These are phyloP conservation scores for Ciconia maguari DNA, from an alignment of 2,113 vertebrate species.

Conservation along the genomic window DNA sequence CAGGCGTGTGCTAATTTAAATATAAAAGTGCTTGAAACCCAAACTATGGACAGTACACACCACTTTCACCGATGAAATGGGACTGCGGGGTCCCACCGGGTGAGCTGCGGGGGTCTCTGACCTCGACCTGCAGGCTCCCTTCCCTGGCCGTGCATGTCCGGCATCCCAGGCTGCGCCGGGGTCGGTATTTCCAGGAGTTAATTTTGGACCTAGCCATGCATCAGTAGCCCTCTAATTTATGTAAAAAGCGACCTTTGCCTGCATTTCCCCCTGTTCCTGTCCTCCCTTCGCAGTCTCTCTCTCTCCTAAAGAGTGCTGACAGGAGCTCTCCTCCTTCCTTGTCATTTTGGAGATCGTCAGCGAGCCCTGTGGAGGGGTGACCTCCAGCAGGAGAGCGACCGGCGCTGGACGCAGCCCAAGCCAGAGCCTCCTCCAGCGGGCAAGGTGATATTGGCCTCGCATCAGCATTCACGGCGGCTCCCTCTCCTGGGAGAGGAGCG, in stretches of 20 bases:
- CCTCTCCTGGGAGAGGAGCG: slow-evolving; percentile 86
- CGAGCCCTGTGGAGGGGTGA: slow-evolving; percentile 72
- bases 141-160: fast-evolving
- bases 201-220: not conserved
- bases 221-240: not conserved
- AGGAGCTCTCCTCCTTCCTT: slow-evolving; percentile 44
- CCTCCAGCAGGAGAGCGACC: slow-evolving; percentile 65
- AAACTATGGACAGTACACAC: fast-evolving
- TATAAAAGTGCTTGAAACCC: not conserved
- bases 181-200: not conserved
- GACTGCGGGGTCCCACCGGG: fast-evolving
- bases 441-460: slow-evolving; percentile 93
- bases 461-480: slow-evolving; percentile 83
- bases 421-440: slow-evolving; percentile 66
- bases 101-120: not conserved
- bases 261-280: not conserved
- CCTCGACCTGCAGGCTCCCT: not conserved
- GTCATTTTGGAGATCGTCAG: slow-evolving; percentile 68
- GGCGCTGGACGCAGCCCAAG: slow-evolving; percentile 65
- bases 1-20: not conserved
- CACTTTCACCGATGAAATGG: fast-evolving
- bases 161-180: not conserved
- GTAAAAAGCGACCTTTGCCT: slow-evolving; percentile 27
- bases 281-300: not conserved
- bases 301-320: slow-evolving; percentile 56